A percentile compares a stretch with the other conserved stretches of the same genome.
Evolutionary conservation across 2,888 invertebrate species (phyloP).

Genomic region (Lypha dubia): DNA sequence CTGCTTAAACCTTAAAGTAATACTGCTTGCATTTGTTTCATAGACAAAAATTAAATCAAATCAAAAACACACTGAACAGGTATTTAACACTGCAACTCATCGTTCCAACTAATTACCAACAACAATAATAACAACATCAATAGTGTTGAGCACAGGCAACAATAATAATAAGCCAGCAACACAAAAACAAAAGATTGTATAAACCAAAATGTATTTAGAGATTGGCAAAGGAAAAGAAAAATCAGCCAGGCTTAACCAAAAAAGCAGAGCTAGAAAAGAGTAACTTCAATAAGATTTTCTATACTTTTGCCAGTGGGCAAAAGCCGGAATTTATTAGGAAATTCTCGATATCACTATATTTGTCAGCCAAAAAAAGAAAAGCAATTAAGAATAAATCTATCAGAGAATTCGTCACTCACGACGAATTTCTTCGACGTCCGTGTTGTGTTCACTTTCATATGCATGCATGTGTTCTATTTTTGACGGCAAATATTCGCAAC

Average conservation of each 20-base stretch:
- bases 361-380: too few relatives aligned
- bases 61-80: slow-evolving; percentile 38
- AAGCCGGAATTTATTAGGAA: too few relatives aligned
- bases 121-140: slow-evolving; percentile 28
- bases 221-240: slow-evolving; percentile 51
- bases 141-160: slow-evolving; percentile 42
- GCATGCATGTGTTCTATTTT: too few relatives aligned
- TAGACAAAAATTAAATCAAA: background rate
- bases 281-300: too few relatives aligned
- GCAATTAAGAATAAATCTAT: too few relatives aligned
- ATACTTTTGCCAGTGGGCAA: too few relatives aligned
- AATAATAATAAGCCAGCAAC: slow-evolving; percentile 51
- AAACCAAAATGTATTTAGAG: slow-evolving; percentile 26
- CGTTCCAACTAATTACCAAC: slow-evolving; percentile 69
- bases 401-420: too few relatives aligned
- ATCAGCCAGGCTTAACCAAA: slow-evolving; percentile 28
- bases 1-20: slow-evolving; percentile 31
- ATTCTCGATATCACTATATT: too few relatives aligned
- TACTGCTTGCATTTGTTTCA: background rate
- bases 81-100: slow-evolving; percentile 61
- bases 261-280: slow-evolving; percentile 17
- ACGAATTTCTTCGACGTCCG: too few relatives aligned
- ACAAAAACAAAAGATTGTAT: slow-evolving; percentile 16
- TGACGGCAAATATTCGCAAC: too few relatives aligned
- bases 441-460: too few relatives aligned